A percentile compares a stretch with the other conserved stretches of the same genome.
Evolutionary conservation across 2,797 vertebrate genomes (phyloP).

Genomic region (Loriculus beryllinus): DNA sequence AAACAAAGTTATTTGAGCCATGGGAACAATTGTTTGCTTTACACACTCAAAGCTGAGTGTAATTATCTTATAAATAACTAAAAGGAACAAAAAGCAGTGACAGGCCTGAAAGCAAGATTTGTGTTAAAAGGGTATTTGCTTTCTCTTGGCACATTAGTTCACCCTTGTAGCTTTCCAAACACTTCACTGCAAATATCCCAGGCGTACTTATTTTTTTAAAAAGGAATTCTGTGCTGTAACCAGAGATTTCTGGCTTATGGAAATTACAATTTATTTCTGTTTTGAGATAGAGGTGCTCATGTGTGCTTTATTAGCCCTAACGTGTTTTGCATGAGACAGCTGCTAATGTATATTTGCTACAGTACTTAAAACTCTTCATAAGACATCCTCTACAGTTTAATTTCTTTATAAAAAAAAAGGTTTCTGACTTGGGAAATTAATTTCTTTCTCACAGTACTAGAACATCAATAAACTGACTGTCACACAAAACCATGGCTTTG

Average conservation of each 20-base stretch:
- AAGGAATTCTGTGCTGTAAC: background rate
- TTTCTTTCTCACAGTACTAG: background rate
- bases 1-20: constrained; percentile 27
- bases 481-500: background rate
- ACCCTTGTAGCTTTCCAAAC: background rate
- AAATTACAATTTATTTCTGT: background rate
- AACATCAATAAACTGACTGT: background rate
- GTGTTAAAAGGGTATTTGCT: background rate
- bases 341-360: background rate
- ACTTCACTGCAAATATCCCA: background rate
- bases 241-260: background rate
- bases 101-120: background rate
- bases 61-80: constrained; percentile 51
- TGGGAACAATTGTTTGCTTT: constrained; percentile 36
- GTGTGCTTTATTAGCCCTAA: background rate
- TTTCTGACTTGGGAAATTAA: background rate
- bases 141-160: background rate
- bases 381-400: background rate
- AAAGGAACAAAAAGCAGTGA: background rate
- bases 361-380: background rate
- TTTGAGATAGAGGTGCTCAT: background rate
- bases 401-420: background rate
- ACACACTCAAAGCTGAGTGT: constrained; percentile 19
- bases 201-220: background rate
- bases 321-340: background rate